A percentile compares a stretch with the other conserved stretches of the same genome.
Evolutionary conservation across 2,797 vertebrate genomes (phyloP).

Genomic region (Diglossa cyanea): DNA sequence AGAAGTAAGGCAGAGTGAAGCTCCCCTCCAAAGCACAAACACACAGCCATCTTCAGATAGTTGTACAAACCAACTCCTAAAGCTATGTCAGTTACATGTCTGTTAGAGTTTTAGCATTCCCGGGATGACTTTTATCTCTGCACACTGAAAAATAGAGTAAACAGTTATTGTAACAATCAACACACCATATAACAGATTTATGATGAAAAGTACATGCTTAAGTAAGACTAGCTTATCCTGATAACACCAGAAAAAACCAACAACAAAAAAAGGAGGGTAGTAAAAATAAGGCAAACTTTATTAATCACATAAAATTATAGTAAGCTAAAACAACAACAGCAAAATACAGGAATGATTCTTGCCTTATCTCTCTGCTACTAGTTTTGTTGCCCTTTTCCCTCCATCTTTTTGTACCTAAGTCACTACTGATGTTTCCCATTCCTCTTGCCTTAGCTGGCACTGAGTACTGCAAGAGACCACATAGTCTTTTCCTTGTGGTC

Average conservation of each 20-base stretch:
- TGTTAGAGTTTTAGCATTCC: not conserved
- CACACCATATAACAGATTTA: not conserved
- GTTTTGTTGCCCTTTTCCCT: not conserved
- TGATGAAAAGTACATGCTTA: not conserved
- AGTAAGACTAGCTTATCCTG: not conserved
- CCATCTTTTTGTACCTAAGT: not conserved
- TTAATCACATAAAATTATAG: not conserved
- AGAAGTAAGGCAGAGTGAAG: not conserved
- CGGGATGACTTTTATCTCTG: not conserved
- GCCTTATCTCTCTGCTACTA: not conserved
- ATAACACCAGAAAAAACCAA: not conserved
- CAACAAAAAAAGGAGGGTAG: not conserved
- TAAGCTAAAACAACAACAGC: not conserved
- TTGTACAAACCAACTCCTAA: not conserved
- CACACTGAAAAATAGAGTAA: not conserved
- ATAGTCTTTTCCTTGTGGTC: not conserved
- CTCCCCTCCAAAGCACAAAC: not conserved
- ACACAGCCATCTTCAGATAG: not conserved
- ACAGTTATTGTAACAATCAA: not conserved
- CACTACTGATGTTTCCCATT: not conserved
- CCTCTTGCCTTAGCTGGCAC: not conserved
- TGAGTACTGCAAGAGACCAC: not conserved
- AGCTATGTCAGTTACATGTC: not conserved
- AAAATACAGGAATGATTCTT: not conserved
- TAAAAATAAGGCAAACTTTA: not conserved